Base-by-base conservation (phyloP, 2,113 vertebrate species). In the Nerophis ophidion region DNA sequence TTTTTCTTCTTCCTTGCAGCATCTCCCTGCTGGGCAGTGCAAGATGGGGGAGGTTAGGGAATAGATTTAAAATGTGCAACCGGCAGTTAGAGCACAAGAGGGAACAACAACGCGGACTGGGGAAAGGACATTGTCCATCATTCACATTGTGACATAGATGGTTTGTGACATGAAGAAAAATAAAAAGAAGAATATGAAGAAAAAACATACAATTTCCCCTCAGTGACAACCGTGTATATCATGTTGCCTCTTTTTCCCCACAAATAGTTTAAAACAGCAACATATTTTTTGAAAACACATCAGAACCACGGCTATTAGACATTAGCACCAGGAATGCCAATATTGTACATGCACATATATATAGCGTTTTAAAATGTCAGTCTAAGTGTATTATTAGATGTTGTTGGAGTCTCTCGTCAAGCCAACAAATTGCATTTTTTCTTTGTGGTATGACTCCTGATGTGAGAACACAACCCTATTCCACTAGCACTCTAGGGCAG, bases 1-100 rank as follows among this genome's bases (percentile, higher is more conserved):
- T 53, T 35, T 35, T 93, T 13, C 13, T 34, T 14, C 19, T 56
- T 13, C 54, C 38, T 87, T 63, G 60, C 91, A 92, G 91, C 90
- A 92, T 93, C 85, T 92, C 83, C 88, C 68, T 48, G 50, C 60
- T 34, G 68, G 68, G 65, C 56, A 71, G 67, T 62, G 62, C 48
- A 47, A 16, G 69, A 57, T 59, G 53, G 63, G 64, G 68, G 74
- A 47, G 26, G 42, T 56, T 47, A 56, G 42, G 15, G 46, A 71
- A 74, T 67, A 66, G 59, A 75, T 42, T 68, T 49, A 17, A 68
- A 19, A 58, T 60, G 68, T 65, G 63, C 54, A 64, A 63, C 67
- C 1, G 1, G 1, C 60, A 46, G 48, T 60, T 35, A 26, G 16
- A 50, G 49, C 19, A 50, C 51, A 56, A 56, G 14, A 17, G 84